A percentile compares a stretch with the other conserved stretches of the same genome.
These are phyloP conservation scores for Azorinus chamasolen DNA, from an alignment of 2,888 invertebrate species.

Conservation along the genomic window DNA sequence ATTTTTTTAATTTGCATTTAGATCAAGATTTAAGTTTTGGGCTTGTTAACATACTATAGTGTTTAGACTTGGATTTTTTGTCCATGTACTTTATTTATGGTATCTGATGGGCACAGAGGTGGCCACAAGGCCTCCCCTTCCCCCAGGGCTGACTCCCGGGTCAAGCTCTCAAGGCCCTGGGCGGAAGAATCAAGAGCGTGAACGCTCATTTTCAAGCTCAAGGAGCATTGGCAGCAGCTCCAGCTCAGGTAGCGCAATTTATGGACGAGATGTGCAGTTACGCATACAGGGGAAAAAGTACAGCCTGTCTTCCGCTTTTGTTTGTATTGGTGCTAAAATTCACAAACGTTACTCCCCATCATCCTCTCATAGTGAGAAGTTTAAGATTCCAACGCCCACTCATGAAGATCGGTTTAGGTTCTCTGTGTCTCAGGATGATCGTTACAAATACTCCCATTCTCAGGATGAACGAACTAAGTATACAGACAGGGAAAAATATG, in stretches of 20 bases:
- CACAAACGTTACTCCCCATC: conserved; percentile 53
- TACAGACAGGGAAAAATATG: background rate
- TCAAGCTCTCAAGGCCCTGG: conserved; percentile 50
- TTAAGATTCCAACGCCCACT: background rate
- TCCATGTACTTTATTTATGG: background rate
- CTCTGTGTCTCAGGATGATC: background rate
- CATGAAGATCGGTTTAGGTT: conserved; percentile 1
- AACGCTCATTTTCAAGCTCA: conserved; percentile 27
- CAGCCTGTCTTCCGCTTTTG: conserved; percentile 59
- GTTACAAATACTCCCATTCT: background rate
- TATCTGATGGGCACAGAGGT: conserved; percentile 64
- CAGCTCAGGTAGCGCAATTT: conserved; percentile 37
- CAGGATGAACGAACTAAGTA: background rate
- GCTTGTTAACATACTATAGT: too few species aligned
- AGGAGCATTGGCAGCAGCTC: conserved; percentile 35
- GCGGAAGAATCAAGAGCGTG: conserved; percentile 32
- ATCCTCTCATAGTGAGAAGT: background rate
- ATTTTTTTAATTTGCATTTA: too few species aligned
- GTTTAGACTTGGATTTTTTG: too few species aligned
- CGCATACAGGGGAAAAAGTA: conserved; percentile 61
- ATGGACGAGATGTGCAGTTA: conserved; percentile 58
- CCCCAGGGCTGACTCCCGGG: conserved; percentile 53
- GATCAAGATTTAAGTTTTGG: too few species aligned
- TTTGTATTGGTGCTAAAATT: conserved; percentile 67
- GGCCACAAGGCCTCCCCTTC: conserved; percentile 59